Evolutionary conservation across 2,888 invertebrate species (phyloP), one percentile per base, ranked within the genome.

Genomic region (Crossocerus cetratus): DNA sequence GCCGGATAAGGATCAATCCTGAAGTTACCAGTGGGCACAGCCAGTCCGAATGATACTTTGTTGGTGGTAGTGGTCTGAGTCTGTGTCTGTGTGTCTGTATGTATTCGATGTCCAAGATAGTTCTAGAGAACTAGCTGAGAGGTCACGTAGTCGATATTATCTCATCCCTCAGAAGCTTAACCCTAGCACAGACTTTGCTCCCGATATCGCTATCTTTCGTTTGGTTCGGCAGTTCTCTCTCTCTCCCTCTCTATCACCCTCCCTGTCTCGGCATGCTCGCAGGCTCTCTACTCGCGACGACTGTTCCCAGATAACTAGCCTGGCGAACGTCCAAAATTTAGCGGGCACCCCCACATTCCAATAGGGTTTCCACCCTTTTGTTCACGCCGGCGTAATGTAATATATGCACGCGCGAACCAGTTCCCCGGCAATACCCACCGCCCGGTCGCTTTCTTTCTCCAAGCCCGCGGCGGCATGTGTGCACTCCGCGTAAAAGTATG

Each of bases 301-400:
- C 54, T 55, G 65, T 66, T 72, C 78, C 64, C 76, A 76, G 78
- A 78, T 85, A 85, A 82, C 81, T 69, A 58, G 69, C 78, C 85
- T 86, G 86, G 86, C 83, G 62, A 45, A 23, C 65, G 77, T 84
- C 86, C 86, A 86, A 68, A 82, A 79, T 82, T 83, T 77, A 73
- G 72, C 65, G 45, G 65, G 71, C 72, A 76, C 70, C 76, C 32
- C 11, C 32, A 76, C 74, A 76, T 82, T 83, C 80, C 84, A 70
- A 80, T 76, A 73, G 67, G 75, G 64, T 58, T 63, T 65, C 75
- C 4, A 16, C n/a, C 67, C 72, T 75, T 65, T 66, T 65, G 59
- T 65, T 43, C 45, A 62, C 54, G 54, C 54, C 61, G 62, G 53
- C 60, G 44, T 65, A 59, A 44, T 13, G 67, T 72, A 74, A 78